phyloP scores from a whole-genome alignment of 2,113 vertebrate genomes.

The Paedocypris sp. region DNA sequence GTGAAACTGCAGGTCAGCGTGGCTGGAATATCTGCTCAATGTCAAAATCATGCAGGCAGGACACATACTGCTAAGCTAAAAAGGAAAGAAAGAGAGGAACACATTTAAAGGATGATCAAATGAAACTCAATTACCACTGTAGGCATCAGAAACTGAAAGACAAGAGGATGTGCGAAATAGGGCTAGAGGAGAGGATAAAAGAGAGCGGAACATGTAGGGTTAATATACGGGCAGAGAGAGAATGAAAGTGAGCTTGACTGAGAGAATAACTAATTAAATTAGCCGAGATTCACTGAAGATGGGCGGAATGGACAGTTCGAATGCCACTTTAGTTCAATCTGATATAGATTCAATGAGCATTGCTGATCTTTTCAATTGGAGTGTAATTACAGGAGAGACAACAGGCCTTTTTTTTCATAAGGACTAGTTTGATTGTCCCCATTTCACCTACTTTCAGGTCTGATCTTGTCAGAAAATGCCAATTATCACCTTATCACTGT shows the following conservation, averaged over 20 bases:
- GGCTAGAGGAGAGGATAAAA: not conserved
- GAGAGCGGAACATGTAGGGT: not conserved
- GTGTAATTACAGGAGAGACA: constrained; percentile 59
- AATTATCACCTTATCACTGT: constrained; percentile 54
- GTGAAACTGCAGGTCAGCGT: constrained; percentile 7
- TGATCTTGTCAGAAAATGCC: constrained; percentile 62
- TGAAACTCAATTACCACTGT: not conserved
- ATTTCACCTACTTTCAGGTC: constrained; percentile 46
- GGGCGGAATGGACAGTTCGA: constrained; percentile 21
- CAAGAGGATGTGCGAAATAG: not conserved
- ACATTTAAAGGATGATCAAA: not conserved
- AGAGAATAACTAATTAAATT: constrained; percentile 22
- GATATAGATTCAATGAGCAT: constrained; percentile 63
- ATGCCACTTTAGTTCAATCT: constrained; percentile 48
- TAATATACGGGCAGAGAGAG: constrained; percentile 13
- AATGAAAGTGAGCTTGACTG: constrained; percentile 13
- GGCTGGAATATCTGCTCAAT: not conserved
- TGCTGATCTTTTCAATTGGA: constrained; percentile 44
- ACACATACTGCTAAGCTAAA: not conserved
- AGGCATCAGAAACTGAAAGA: not conserved
- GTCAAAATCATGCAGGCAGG: not conserved
- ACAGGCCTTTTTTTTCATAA: constrained; percentile 46
- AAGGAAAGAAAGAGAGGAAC: not conserved
- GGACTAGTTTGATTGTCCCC: constrained; percentile 45
- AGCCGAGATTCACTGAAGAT: constrained; percentile 26